These are phyloP conservation scores for Margaritifera margaritifera DNA, from an alignment of 2,888 invertebrate species.

Conservation along the genomic window DNA sequence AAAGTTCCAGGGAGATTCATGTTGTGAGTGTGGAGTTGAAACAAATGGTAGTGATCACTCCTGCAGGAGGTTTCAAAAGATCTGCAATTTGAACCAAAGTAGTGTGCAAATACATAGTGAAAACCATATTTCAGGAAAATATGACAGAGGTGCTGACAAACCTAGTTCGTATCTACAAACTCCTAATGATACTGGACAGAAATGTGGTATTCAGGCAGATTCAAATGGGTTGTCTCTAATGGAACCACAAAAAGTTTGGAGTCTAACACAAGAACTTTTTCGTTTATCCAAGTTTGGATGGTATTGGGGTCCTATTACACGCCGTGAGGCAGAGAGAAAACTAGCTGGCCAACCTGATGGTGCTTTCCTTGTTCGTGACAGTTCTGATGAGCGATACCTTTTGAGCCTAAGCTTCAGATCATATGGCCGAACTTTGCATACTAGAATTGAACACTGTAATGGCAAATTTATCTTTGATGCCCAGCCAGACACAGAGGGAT, in stretches of 20 bases:
- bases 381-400: conserved; percentile 81
- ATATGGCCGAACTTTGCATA: conserved; percentile 81
- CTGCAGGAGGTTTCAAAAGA: conserved; percentile 32
- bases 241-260: conserved; percentile 65
- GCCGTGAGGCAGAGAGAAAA: conserved; percentile 82
- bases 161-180: too few relatives aligned
- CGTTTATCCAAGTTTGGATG: conserved; percentile 76
- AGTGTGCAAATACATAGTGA: conserved; percentile 11
- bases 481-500: conserved; percentile 72
- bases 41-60: conserved; percentile 5
- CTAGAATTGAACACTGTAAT: conserved; percentile 82
- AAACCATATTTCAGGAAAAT: conserved; percentile 4
- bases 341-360: conserved; percentile 82
- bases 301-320: conserved; percentile 87
- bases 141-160: conserved; percentile 3
- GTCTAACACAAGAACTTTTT: conserved; percentile 74
- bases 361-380: conserved; percentile 84
- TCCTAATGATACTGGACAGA: conserved; percentile 10
- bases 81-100: conserved; percentile 29
- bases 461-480: conserved; percentile 77
- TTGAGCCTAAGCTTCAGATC: conserved; percentile 83
- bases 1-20: conserved; percentile 45
- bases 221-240: conserved; percentile 21
- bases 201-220: conserved; percentile 23
- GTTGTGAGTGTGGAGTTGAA: conserved; percentile 20